Conservation (phyloP, 2,797 vertebrate genomes). For the Melopsittacus undulatus region DNA sequence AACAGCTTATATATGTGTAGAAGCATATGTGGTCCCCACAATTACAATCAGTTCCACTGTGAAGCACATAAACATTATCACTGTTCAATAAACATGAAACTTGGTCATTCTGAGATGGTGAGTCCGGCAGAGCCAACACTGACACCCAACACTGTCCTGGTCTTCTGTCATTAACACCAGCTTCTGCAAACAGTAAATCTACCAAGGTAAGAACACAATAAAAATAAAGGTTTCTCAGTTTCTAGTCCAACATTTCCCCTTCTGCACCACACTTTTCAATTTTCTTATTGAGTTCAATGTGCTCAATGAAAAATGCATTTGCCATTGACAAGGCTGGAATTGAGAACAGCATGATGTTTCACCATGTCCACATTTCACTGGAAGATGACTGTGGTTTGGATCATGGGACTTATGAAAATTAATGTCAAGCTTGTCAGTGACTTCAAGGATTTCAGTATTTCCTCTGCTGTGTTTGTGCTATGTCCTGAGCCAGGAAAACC, state of each 20-base stretch:
- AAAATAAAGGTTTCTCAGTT: not conserved
- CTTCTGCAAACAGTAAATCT: not conserved
- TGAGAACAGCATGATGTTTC: not conserved
- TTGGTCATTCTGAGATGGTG: not conserved
- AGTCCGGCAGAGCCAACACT: not conserved
- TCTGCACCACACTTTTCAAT: not conserved
- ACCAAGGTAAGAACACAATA: not conserved
- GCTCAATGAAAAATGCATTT: not conserved
- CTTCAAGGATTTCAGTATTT: conserved; percentile 8
- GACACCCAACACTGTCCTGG: not conserved
- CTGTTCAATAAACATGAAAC: not conserved
- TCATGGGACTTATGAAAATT: not conserved
- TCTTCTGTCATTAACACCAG: not conserved
- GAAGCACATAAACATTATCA: not conserved
- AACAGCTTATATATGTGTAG: not conserved
- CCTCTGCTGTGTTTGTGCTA: not conserved
- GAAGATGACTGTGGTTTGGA: not conserved
- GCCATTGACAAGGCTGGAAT: not conserved
- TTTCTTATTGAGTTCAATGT: not conserved
- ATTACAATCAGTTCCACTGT: not conserved
- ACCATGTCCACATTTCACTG: not conserved
- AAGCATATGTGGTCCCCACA: not conserved
- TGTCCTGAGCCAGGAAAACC: not conserved
- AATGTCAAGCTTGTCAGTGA: not conserved
- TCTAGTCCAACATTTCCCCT: not conserved